Evolutionary conservation across 2,113 vertebrate genomes (phyloP).

Genomic region (Microtus oregoni): DNA sequence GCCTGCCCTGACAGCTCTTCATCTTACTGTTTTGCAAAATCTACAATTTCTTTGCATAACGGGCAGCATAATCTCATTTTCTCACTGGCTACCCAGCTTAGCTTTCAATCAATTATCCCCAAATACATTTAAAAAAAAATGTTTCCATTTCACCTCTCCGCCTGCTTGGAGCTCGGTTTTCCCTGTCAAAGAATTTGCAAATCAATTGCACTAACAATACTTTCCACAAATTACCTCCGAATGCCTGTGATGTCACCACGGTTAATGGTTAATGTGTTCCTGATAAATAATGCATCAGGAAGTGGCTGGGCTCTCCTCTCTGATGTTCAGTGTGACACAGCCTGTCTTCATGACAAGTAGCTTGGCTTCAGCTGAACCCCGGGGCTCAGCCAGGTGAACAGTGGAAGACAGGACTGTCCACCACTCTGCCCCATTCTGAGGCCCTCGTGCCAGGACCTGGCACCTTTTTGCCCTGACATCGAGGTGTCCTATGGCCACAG

Average conservation of each 20-base stretch:
- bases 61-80: conserved; percentile 82
- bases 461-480: not conserved
- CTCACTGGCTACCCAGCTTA: conserved; percentile 82
- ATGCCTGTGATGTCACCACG: conserved; percentile 81
- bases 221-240: conserved; percentile 82
- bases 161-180: conserved; percentile 76
- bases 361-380: not conserved
- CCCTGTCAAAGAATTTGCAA: conserved; percentile 77
- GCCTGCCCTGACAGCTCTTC: not conserved
- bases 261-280: conserved; percentile 73
- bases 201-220: conserved; percentile 81
- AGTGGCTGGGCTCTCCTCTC: conserved; percentile 52
- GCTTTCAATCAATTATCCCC: conserved; percentile 81
- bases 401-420: not conserved
- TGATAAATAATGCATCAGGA: conserved; percentile 84
- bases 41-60: conserved; percentile 78
- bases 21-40: conserved; percentile 70
- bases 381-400: not conserved
- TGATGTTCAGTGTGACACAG: not conserved
- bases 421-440: not conserved
- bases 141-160: conserved; percentile 71
- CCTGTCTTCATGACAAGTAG: not conserved
- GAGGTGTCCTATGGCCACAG: not conserved
- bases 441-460: not conserved
- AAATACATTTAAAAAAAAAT: conserved; percentile 80